Conservation (phyloP, 2,888 invertebrate genomes). For the Lasioglossum zephyrum region DNA sequence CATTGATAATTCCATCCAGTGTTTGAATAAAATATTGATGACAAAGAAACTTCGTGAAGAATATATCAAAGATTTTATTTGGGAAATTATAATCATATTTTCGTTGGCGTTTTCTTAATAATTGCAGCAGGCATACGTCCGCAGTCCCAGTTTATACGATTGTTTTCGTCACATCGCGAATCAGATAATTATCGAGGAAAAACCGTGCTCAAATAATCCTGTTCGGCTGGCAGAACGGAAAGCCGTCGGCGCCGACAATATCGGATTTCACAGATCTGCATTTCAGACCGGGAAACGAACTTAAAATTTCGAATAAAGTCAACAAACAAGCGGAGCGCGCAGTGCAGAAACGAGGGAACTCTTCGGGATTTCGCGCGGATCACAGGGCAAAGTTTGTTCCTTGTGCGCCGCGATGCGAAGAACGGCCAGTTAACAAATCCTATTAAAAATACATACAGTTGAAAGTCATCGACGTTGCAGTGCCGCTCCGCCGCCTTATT, state of each 20-base stretch:
- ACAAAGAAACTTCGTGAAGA: no score
- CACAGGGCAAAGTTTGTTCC: background rate
- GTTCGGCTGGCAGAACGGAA: background rate
- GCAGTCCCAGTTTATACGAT: background rate
- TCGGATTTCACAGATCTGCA: slow-evolving; percentile 17
- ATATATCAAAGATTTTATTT: no score
- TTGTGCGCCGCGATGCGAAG: slow-evolving; percentile 5
- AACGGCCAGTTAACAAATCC: slow-evolving; percentile 72
- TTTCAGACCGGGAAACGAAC: background rate
- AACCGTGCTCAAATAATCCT: background rate
- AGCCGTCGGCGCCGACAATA: slow-evolving; percentile 4
- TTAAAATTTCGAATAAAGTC: slow-evolving; percentile 1
- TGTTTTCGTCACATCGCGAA: background rate
- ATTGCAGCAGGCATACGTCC: background rate
- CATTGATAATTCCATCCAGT: no score
- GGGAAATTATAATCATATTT: background rate
- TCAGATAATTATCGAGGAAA: slow-evolving; percentile 3
- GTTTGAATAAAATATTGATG: no score
- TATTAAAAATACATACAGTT: slow-evolving; percentile 74
- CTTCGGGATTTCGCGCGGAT: slow-evolving; percentile 16
- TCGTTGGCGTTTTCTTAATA: background rate
- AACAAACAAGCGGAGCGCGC: background rate
- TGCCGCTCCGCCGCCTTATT: slow-evolving; percentile 52
- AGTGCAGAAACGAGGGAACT: slow-evolving; percentile 7
- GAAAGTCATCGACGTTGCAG: slow-evolving; percentile 21